Evolutionary conservation across 2,888 invertebrate genomes (phyloP), one percentile per base, ranked within the genome.

Genomic region (Oscheius onirici): DNA sequence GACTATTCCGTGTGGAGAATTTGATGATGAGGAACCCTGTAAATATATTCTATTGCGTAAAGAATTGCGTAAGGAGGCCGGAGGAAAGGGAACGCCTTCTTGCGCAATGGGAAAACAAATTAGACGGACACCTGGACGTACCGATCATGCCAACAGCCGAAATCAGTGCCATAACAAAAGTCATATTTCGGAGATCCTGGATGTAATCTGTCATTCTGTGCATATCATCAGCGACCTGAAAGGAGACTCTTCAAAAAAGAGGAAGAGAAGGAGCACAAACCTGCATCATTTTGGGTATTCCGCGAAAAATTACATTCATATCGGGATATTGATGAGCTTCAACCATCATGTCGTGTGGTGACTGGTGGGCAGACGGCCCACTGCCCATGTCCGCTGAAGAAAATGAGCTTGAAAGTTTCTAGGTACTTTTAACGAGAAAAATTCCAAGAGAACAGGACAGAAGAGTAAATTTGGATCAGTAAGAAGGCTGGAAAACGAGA

Each of bases 211-310:
- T 84, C 84, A 84, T 84, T 65, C 83, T 72, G 74, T 84, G 84
- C 84, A 84, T 84, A 74, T 84, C 84, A 51, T 84, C 84, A n/a
- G 84, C 84, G 13, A 84, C 84, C 83, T 84, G 58, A 5, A 40
- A 34, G 2, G 20, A 6, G 24, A 51, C 65, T 44, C 24, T 78
- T 41, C 15, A 51, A 51, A 51, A 17, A 17, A 15, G 26, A 26
- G 24, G 28, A 34, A 28, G 22, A 15, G 2, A 13, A 20, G 46
- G 46, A 51, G 2, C 10, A 34, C 34, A 6, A 13, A 66, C 83
- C 80, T 83, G 84, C 74, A 84, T 83, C 83, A 84, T 84, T 71
- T 84, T 84, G n/a, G 83, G 84, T 20, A 84, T 84, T 15, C 82
- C 82, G 67, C 83, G 81, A 65, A 84, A 82, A 58, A 84, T 80